Evolutionary conservation across 1,140 invertebrate genomes (phyloP), one percentile per base, ranked within the genome.

Genomic region (Cyphomyrmex costatus): DNA sequence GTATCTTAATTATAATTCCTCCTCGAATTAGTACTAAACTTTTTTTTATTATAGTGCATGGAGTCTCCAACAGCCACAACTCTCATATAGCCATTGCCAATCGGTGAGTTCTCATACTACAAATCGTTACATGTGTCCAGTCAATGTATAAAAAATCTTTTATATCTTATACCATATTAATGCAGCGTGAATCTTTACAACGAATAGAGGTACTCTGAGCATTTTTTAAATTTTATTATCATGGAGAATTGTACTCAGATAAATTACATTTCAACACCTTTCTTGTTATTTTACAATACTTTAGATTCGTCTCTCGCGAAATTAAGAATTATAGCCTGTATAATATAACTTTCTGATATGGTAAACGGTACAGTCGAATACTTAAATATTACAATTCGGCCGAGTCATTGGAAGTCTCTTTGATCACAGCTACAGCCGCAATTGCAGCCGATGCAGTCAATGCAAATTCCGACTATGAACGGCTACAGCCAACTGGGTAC

Each of bases 401-500:
- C 16, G 36, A 74, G 19, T 30, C 46, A 83, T 46, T 8, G 27
- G 36, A 49, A 12, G 46, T 74, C 74, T 21, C 66, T 21, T 90
- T 87, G 0, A 14, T 86, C 53, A 14, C 71, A 95, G 95, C 90
- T 95, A 16, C 93, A 95, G 73, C 92, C 92, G 21, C 94, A 94
- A 63, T 91, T 95, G 46, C 94, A 95, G 77, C 93, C 95, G 7
- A 93, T 95, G 82, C 95, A 95, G 78, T 92, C 95, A 6, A 94
- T 95, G 93, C 95, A 95, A 86, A 95, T 95, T 68, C 93, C 95
- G 19, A 87, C 95, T 8, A 95, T 96, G 94, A 95, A 95, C 74
- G 93, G 95, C 6, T 96, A 96, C 80, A 92, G 95, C 42, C 95
- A 95, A 87, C 87, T 95, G 78, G 91, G 93, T 42, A 90, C 93